Conservation (phyloP, 1,140 invertebrate species). For the Thereuonema tuberculata region DNA sequence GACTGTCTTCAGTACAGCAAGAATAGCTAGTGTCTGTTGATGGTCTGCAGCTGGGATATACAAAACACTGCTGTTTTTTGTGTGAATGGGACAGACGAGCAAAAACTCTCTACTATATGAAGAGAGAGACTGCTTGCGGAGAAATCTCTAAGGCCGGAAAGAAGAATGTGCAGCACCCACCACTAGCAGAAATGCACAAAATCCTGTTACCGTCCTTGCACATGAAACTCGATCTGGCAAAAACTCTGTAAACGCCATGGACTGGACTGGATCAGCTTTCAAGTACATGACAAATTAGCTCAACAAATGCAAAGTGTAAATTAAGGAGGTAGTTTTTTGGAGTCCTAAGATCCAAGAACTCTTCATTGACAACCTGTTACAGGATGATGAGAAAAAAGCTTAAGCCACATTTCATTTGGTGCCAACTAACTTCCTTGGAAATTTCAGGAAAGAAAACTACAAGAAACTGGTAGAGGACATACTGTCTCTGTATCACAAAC, state of each 20-base stretch:
- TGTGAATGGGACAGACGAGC: neutral
- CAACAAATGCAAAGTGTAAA: neutral
- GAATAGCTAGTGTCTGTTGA: neutral
- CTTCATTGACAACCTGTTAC: neutral
- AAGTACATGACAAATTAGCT: neutral
- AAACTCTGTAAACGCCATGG: neutral
- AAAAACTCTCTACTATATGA: neutral
- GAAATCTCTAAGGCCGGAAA: neutral
- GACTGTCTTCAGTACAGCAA: neutral
- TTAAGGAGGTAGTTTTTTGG: neutral
- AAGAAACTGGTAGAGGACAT: slow-evolving; percentile 8
- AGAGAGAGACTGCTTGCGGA: neutral
- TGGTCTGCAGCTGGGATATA: neutral
- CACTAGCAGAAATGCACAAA: neutral
- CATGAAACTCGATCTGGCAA: neutral
- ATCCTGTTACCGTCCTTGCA: neutral
- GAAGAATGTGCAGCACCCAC: neutral
- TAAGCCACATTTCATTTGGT: neutral
- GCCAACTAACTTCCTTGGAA: neutral
- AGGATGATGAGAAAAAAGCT: neutral
- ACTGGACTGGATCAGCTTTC: neutral
- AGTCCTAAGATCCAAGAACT: neutral
- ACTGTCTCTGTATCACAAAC: slow-evolving; percentile 6
- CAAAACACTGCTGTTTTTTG: neutral
- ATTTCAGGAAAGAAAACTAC: slow-evolving; percentile 5